Evolutionary conservation across 1,140 invertebrate species (phyloP), one percentile per base, ranked within the genome.

Genomic region (Polyergus mexicanus): DNA sequence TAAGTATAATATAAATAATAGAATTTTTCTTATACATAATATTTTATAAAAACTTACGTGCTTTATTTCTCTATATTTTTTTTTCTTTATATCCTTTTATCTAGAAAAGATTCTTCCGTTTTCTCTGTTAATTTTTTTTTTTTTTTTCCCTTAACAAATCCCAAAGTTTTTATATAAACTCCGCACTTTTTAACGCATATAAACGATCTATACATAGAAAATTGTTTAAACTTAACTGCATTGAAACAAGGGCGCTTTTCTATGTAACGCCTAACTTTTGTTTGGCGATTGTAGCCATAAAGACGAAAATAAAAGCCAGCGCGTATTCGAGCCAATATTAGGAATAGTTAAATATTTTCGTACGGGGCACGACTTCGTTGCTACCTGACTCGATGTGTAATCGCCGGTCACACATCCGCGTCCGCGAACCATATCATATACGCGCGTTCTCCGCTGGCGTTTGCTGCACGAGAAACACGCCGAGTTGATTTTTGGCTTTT

Each of bases 321-420:
- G 32, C 16, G 41, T 84, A 77, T 75, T 35, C 71, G n/a, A 35
- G 47, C 32, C 25, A 80, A 69, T 80, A 80, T 80, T 80, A 80
- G 77, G 56, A 65, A 88, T 78, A n/a, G 68, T 62, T 80, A 88
- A 88, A 88, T 88, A 88, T 88, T 88, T 89, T 88, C 69, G 38
- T 65, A 47, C 56, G 7, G 44, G 58, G 72, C 72, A 86, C 78
- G 85, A 74, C 69, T 72, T 56, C 38, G 66, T 38, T 25, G 58
- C 54, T 25, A 47, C 32, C 66, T 89, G 75, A 51, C 58, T 65
- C 83, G 54, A 56, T 76, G 65, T 80, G 47, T 69, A 86, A 88
- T 69, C 83, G 13, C 10, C 54, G 19, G 58, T 35, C 72, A 60
- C 74, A 76, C 25, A 51, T 51, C 32, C 51, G 69, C 51, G 6